Percentiles rank a stretch among this genome's conserved stretches.
Evolutionary conservation across 2,113 vertebrate genomes (phyloP).

Genomic region (Podarcis raffonei): DNA sequence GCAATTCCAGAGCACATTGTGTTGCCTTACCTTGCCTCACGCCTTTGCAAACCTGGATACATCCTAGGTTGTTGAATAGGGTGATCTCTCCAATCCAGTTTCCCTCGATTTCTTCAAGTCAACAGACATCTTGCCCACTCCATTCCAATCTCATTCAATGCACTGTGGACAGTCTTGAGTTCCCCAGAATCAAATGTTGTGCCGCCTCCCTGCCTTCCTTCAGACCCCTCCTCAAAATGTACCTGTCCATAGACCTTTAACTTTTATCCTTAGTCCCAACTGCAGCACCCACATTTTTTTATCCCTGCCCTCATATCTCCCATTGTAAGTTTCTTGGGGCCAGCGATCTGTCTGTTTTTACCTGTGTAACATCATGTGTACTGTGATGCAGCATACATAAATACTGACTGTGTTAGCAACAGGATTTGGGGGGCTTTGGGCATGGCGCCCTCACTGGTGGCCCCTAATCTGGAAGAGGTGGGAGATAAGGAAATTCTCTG

Average conservation of each 20-base stretch:
- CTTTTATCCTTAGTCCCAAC: not conserved
- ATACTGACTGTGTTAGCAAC: not conserved
- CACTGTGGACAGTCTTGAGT: not conserved
- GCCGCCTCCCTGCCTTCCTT: not conserved
- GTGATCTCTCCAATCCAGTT: not conserved
- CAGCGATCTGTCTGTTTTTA: not conserved
- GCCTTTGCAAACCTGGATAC: not conserved
- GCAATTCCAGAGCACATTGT: not conserved
- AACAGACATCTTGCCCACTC: not conserved
- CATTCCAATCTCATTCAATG: not conserved
- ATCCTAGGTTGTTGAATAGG: not conserved
- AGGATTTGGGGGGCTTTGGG: too few relatives aligned
- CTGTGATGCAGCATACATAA: not conserved
- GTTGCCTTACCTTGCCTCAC: not conserved
- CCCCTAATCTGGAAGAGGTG: too few relatives aligned
- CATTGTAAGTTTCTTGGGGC: not conserved
- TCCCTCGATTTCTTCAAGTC: not conserved
- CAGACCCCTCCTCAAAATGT: not conserved
- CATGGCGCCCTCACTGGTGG: too few relatives aligned
- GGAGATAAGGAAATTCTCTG: too few relatives aligned
- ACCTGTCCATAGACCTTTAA: not conserved
- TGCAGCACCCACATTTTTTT: not conserved
- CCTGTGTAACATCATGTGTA: not conserved
- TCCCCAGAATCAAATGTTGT: not conserved
- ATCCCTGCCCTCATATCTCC: not conserved